Percentiles rank a stretch among this genome's conserved stretches.
Conservation (phyloP, 1,140 invertebrate genomes). For the Himalopsyche phryganea region DNA sequence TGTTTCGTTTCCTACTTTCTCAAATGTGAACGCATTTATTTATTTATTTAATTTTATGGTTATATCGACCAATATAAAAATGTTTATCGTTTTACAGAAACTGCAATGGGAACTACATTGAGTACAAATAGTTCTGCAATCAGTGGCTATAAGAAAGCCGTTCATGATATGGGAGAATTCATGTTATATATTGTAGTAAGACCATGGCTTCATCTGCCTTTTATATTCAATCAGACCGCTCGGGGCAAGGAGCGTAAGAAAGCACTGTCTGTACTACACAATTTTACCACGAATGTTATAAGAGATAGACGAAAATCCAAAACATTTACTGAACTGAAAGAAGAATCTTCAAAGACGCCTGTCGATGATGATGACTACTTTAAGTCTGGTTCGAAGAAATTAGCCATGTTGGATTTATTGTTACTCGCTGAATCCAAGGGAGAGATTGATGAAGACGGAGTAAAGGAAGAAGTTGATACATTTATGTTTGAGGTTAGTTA, state of each 20-base stretch:
- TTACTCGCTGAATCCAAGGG: constrained; percentile 57
- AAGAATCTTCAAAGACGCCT: background rate
- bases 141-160: constrained; percentile 40
- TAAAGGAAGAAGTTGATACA: constrained; percentile 79
- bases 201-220: constrained; percentile 38
- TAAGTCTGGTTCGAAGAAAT: constrained; percentile 27
- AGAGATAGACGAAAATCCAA: constrained; percentile 31
- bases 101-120: constrained; percentile 44
- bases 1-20: no score
- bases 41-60: no score
- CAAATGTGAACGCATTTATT: no score
- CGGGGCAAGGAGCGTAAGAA: constrained; percentile 34
- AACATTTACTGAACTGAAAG: no score
- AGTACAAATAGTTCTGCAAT: constrained; percentile 33
- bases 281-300: constrained; percentile 41
- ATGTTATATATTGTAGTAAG: constrained; percentile 40
- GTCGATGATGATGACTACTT: constrained; percentile 8
- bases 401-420: constrained; percentile 48
- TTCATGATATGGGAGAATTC: constrained; percentile 41
- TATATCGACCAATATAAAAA: no score
- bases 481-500: constrained; percentile 68
- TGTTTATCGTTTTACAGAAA: constrained; percentile 17
- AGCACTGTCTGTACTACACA: constrained; percentile 34
- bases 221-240: constrained; percentile 33
- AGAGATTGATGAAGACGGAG: constrained; percentile 60